Base-by-base conservation (phyloP, 2,797 vertebrate genomes). In the Poecilia velifera region DNA sequence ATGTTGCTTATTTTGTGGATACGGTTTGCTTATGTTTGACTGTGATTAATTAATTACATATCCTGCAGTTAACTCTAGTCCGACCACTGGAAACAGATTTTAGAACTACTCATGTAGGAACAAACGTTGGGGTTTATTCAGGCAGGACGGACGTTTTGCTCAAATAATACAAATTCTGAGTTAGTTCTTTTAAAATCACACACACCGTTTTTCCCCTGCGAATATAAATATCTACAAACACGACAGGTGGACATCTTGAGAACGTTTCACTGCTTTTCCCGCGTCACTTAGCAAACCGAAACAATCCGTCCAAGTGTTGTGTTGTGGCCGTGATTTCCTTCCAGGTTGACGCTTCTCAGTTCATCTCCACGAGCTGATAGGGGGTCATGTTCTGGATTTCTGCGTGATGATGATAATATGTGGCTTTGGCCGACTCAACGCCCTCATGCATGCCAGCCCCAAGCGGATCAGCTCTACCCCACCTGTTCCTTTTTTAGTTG, bases 401-500 rank as follows among this genome's bases (percentile, higher is more conserved):
- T n/a, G 22, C 4, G 8, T n/a, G 86, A n/a, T 6, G 87, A 91
- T 74, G 79, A 91, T 91, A 86, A 89, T 90, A 84, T 88, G 75
- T 74, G 82, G 84, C 85, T 89, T 82, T 88, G 89, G 89, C 86
- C 72, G 73, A 81, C 72, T 88, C 86, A 76, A 72, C 66, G 83
- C 88, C 31, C 76, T 70, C 66, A 14, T n/a, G 22, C 84, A 88
- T 79, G 85, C 78, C 81, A 72, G 84, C 89, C 76, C 84, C 87
- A 84, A 86, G 88, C 82, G 84, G 90, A 93, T 91, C 90, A 86
- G 80, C 84, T 76, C 81, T 8, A 78, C 82, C 90, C 92, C 94
- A 94, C 92, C 93, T 95, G 93, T 91, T 91, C 84, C 72, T 90
- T 81, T 85, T 82, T 66, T 83, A 84, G 78, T 90, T 93, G 94